These are phyloP conservation scores for Enteromius viviparus DNA, from an alignment of 2,797 vertebrate genomes.

Conservation along the genomic window DNA sequence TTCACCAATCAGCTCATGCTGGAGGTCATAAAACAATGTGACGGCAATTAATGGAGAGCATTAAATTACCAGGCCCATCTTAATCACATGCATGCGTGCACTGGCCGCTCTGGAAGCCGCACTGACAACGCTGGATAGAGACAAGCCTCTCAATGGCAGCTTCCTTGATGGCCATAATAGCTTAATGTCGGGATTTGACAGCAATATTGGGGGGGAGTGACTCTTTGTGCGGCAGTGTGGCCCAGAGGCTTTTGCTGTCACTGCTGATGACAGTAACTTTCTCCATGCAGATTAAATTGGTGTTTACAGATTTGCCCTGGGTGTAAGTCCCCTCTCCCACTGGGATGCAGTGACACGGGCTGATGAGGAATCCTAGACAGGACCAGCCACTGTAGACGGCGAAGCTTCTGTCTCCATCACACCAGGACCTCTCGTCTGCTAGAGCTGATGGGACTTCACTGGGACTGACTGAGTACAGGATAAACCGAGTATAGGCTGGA, in stretches of 20 bases:
- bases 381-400: constrained; percentile 76
- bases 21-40: constrained; percentile 78
- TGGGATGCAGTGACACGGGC: constrained; percentile 83
- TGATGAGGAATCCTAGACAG: constrained; percentile 88
- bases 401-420: constrained; percentile 72
- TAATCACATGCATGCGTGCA: constrained; percentile 64
- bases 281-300: constrained; percentile 94
- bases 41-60: constrained; percentile 76
- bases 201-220: constrained; percentile 81
- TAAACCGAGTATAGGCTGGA: neutral
- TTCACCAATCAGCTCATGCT: constrained; percentile 58
- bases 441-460: constrained; percentile 34
- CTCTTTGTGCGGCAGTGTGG: constrained; percentile 80
- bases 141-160: constrained; percentile 74
- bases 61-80: constrained; percentile 68
- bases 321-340: constrained; percentile 82
- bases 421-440: constrained; percentile 46
- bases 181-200: constrained; percentile 86
- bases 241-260: constrained; percentile 89
- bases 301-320: constrained; percentile 95
- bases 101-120: constrained; percentile 68
- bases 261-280: constrained; percentile 89
- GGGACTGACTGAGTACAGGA: constrained; percentile 25
- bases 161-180: constrained; percentile 87
- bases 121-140: constrained; percentile 55